Evolutionary conservation across 2,113 vertebrate species (phyloP).

Genomic region (Alaudala cheleensis): DNA sequence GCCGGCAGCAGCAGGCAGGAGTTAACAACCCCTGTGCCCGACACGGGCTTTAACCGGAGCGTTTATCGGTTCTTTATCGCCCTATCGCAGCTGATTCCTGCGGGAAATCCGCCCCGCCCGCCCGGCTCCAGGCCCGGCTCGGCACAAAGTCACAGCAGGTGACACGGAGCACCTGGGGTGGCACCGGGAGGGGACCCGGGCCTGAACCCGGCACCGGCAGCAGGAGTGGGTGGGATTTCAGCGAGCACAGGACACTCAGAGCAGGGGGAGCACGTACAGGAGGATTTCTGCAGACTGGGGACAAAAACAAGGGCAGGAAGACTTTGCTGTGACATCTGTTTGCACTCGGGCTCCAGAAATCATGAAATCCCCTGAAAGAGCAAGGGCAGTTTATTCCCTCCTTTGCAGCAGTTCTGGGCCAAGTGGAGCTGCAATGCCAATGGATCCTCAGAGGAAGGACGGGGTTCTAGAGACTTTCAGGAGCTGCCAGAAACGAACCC

Average conservation of each 20-base stretch:
- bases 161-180: not conserved
- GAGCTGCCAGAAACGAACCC: not conserved
- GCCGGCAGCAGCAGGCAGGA: not conserved
- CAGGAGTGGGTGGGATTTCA: not conserved
- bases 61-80: not conserved
- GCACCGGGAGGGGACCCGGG: not conserved
- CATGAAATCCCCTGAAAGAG: not conserved
- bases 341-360: not conserved
- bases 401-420: not conserved
- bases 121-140: not conserved
- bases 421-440: not conserved
- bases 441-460: not conserved
- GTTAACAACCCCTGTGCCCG: not conserved
- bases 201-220: not conserved
- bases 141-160: not conserved
- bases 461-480: not conserved
- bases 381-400: not conserved
- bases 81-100: not conserved
- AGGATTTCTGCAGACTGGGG: not conserved
- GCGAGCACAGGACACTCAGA: not conserved
- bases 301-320: conserved; percentile 20
- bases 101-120: not conserved
- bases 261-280: not conserved
- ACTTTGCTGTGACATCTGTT: not conserved
- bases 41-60: rapidly evolving